Conservation (phyloP, 1,140 invertebrate genomes). For the Polypedilum vanderplanki region DNA sequence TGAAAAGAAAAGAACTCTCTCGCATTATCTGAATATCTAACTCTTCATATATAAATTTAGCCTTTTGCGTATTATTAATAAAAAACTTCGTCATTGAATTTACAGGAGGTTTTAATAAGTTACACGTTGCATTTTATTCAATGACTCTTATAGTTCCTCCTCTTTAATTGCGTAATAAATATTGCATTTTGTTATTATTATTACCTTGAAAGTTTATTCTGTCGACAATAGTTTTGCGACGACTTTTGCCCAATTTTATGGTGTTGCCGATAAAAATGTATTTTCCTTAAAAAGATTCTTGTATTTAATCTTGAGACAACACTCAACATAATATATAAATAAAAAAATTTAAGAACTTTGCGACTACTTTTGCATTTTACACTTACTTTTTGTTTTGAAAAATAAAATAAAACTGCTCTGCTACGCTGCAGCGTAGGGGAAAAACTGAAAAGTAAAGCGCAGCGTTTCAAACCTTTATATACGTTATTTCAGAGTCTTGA, state of each 20-base stretch:
- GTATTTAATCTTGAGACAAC: slow-evolving; percentile 2
- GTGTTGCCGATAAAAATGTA: not conserved
- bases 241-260: not conserved
- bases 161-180: not conserved
- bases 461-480: too few relatives aligned
- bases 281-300: not conserved
- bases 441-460: too few relatives aligned
- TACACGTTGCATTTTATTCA: not conserved
- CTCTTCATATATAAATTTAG: not conserved
- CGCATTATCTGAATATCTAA: not conserved
- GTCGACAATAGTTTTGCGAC: not conserved
- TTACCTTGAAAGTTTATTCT: not conserved
- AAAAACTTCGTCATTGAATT: not conserved
- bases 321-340: not conserved
- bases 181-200: not conserved
- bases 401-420: too few relatives aligned
- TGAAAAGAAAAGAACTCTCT: not conserved
- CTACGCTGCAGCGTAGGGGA: too few relatives aligned
- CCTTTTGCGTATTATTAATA: not conserved
- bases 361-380: not conserved
- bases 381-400: not conserved
- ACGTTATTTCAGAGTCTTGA: too few relatives aligned
- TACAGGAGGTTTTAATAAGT: not conserved
- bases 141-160: not conserved
- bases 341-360: not conserved